These are phyloP conservation scores for Lepidonotus clava DNA, from an alignment of 2,888 invertebrate genomes.

Conservation along the genomic window DNA sequence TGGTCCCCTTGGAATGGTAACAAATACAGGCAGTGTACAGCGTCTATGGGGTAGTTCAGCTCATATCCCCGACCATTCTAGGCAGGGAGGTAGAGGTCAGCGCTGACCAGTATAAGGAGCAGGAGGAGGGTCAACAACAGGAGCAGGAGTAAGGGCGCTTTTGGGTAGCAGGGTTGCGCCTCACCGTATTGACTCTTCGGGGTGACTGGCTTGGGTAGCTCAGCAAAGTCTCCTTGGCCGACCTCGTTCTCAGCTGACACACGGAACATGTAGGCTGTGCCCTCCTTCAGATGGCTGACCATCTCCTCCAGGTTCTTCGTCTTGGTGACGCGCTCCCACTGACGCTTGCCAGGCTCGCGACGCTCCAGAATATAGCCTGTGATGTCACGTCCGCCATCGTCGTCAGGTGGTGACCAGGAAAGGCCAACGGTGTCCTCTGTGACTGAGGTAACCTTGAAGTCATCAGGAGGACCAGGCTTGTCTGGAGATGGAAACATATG, in stretches of 20 bases:
- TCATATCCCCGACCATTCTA: too few relatives aligned
- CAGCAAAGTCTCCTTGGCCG: conserved; percentile 85
- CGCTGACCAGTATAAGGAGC: not conserved
- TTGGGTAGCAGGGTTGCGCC: not conserved
- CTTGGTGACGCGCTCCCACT: conserved; percentile 84
- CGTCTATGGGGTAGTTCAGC: too few relatives aligned
- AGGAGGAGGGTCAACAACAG: not conserved
- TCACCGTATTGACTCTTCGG: conserved; percentile 64
- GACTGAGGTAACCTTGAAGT: conserved; percentile 88
- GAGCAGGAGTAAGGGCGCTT: not conserved
- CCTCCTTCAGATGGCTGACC: conserved; percentile 57
- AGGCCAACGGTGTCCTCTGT: conserved; percentile 86
- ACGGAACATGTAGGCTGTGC: conserved; percentile 59
- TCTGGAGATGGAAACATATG: conserved; percentile 83
- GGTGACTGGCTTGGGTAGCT: conserved; percentile 72
- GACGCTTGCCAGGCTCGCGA: conserved; percentile 85
- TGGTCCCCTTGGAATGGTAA: too few relatives aligned
- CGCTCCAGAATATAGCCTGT: conserved; percentile 74
- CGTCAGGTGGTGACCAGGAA: conserved; percentile 84
- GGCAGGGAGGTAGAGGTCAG: too few relatives aligned
- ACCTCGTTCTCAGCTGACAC: conserved; percentile 82
- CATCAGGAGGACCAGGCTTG: conserved; percentile 85
- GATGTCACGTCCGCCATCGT: conserved; percentile 65
- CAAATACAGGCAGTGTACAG: conserved; percentile 7
- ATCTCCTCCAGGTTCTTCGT: conserved; percentile 54